Evolutionary conservation across 2,797 vertebrate genomes (phyloP), one percentile per base, ranked within the genome.

Genomic region (Scarus forsteni): DNA sequence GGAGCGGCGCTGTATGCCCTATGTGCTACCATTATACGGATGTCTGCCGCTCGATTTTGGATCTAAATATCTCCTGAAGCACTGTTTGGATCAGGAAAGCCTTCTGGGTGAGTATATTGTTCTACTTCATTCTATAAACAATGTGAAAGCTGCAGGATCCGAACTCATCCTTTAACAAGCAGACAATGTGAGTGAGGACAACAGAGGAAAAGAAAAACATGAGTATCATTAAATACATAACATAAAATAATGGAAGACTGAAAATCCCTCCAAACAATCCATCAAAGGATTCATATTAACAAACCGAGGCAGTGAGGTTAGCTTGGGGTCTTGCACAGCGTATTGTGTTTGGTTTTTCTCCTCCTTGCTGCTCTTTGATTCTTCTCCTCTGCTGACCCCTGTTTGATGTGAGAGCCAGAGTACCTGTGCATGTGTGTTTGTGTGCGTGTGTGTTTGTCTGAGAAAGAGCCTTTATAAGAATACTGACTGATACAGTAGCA

Each of bases 351-450:
- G 66, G 2, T 74, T 84, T 75, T 55, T n/a, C 54, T 86, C 60
- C 40, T 75, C 55, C 45, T 73, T 39, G 48, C 68, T 74, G 72
- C 50, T 27, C 84, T 89, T 85, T 88, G 79, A 87, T 88, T 89
- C 72, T 75, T 77, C 63, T 74, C 72, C 65, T 84, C 75, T 60
- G 61, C 68, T 80, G 84, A 88, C 84, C 75, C 62, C 56, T 71
- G 77, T 86, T 88, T 90, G 84, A 84, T 80, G 82, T 82, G 42
- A 60, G 46, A 63, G 59, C 35, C 56, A 61, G 39, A 42, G 45
- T 19, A 42, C 58, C 16, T 67, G 35, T 54, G 54, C 54, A n/a
- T 46, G 46, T 44, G 61, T 9, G 59, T 38, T 44, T 70, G 40
- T 45, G n/a, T n/a, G 54, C 54, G 18, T 46, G 46, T 44, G 61